phyloP scores from a whole-genome alignment of 2,888 invertebrate species.

The Phorcus lineatus region DNA sequence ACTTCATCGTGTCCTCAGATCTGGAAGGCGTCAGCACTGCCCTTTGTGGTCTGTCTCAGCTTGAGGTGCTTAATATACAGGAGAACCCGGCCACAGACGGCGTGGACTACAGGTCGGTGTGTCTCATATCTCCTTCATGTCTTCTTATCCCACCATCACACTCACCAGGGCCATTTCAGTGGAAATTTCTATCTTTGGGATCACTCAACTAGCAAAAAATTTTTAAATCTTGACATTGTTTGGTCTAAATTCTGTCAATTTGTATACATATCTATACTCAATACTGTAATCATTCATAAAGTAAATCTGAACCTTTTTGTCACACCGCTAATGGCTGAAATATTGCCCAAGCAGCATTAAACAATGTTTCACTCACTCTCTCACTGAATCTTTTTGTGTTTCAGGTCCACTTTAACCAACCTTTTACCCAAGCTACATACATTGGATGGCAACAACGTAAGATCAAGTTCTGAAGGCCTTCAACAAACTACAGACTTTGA shows the following conservation, averaged over 20 bases:
- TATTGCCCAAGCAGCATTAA: too few species aligned
- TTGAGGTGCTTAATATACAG: not conserved
- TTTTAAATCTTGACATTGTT: not conserved
- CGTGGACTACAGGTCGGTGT: not conserved
- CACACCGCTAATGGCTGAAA: too few species aligned
- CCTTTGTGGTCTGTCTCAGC: not conserved
- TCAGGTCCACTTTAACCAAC: slow-evolving; percentile 28
- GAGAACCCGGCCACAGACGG: not conserved
- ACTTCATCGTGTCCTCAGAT: not conserved
- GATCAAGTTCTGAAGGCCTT: not conserved
- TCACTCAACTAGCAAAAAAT: too few species aligned
- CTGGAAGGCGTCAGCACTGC: not conserved
- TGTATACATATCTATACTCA: too few species aligned
- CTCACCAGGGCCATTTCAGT: too few species aligned
- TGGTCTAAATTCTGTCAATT: too few species aligned
- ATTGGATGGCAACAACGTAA: slow-evolving; percentile 33
- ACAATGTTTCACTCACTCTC: too few species aligned
- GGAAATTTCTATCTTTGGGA: too few species aligned
- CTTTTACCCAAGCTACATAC: slow-evolving; percentile 41
- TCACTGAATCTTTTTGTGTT: not conserved
- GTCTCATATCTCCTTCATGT: not conserved
- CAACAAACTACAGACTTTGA: slow-evolving; percentile 42
- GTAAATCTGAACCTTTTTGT: too few species aligned
- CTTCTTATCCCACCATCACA: not conserved
- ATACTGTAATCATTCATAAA: too few species aligned